Percentiles rank a stretch among this genome's conserved stretches.
Conservation (phyloP, 2,113 vertebrate genomes). For the Cebus imitator region DNA sequence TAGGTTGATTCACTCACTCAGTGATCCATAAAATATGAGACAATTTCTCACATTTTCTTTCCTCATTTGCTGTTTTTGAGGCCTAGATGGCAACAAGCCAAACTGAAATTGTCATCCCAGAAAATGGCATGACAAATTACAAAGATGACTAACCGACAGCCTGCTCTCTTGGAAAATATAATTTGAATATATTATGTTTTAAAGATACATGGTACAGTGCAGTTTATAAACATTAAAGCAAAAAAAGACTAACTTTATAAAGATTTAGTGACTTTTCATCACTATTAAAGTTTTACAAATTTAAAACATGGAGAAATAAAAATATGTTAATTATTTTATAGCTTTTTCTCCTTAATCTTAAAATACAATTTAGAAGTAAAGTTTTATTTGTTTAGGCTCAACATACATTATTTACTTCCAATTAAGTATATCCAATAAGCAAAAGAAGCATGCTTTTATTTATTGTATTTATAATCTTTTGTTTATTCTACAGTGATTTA, state of each 20-base stretch:
- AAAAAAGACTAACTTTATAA: conserved; percentile 48
- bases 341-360: not conserved
- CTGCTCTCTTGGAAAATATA: conserved; percentile 90
- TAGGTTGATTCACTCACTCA: conserved; percentile 89
- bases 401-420: conserved; percentile 2
- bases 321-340: not conserved
- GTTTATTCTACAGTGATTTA: not conserved
- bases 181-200: conserved; percentile 35
- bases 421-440: not conserved
- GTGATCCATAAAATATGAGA: conserved; percentile 90
- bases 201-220: conserved; percentile 23
- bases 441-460: not conserved
- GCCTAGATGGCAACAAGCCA: conserved; percentile 89
- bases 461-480: not conserved
- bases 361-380: not conserved
- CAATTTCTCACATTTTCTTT: conserved; percentile 89
- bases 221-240: not conserved
- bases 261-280: not conserved
- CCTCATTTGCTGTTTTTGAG: conserved; percentile 89
- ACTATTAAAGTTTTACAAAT: conserved; percentile 74
- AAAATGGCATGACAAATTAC: conserved; percentile 92
- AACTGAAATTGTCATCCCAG: conserved; percentile 90
- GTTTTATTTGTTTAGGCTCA: conserved; percentile 6
- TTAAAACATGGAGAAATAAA: conserved; percentile 66
- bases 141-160: conserved; percentile 88